Conservation (phyloP, 2,888 invertebrate species). For the Drosophila multiciliata region DNA sequence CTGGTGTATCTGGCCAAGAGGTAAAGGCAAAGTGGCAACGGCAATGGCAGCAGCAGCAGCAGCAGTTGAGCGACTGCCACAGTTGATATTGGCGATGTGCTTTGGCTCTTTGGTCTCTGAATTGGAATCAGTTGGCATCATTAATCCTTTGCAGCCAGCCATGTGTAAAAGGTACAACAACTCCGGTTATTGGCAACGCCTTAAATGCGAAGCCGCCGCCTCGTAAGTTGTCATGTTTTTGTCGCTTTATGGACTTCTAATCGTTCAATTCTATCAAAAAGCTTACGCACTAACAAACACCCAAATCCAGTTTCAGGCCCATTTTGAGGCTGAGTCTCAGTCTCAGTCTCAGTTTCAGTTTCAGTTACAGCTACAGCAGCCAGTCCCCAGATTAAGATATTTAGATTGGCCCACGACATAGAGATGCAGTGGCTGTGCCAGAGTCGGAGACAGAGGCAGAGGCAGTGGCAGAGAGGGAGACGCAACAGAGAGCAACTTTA, state of each 20-base stretch:
- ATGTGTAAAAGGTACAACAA: conserved; percentile 36
- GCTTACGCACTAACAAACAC: conserved; percentile 85
- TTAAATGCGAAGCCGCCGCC: conserved; percentile 63
- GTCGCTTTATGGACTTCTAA: conserved; percentile 86
- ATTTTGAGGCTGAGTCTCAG: conserved; percentile 63
- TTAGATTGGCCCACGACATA: conserved; percentile 80
- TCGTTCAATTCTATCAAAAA: conserved; percentile 85
- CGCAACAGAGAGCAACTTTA: conserved; percentile 71
- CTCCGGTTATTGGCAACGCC: conserved; percentile 54
- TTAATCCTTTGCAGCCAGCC: conserved; percentile 76
- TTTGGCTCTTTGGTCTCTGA: conserved; percentile 31
- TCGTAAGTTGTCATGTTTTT: conserved; percentile 85
- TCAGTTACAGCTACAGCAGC: conserved; percentile 32
- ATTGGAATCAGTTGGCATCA: conserved; percentile 74
- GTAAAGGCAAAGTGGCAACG: conserved; percentile 6
- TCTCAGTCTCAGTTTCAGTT: conserved; percentile 11
- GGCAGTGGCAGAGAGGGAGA: conserved; percentile 17
- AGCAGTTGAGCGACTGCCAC: conserved; percentile 75
- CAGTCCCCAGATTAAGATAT: conserved; percentile 84
- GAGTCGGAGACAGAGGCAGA: conserved; percentile 11
- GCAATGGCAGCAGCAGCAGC: conserved; percentile 8
- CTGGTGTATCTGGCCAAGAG: conserved; percentile 31
- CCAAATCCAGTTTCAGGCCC: conserved; percentile 69
- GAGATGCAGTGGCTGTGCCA: conserved; percentile 18
- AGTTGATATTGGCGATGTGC: conserved; percentile 60